These are phyloP conservation scores for Haliclystus octoradiatus DNA, from an alignment of 30 jellyfish, hydroid and myxozoan genomes.

Conservation along the genomic window DNA sequence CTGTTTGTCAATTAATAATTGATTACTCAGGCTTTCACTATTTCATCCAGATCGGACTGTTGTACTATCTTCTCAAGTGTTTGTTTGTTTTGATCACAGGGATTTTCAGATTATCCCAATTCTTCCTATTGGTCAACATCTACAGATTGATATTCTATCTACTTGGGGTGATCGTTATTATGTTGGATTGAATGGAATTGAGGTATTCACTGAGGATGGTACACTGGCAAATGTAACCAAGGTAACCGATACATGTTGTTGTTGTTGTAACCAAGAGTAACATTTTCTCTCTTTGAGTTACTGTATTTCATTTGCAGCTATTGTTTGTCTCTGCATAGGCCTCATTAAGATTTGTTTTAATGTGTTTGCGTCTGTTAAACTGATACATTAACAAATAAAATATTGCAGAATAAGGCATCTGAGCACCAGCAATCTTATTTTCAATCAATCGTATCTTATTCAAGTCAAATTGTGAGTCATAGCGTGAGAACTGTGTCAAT, in stretches of 20 bases:
- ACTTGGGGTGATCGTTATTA: constrained; percentile 97
- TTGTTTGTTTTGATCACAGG: background rate
- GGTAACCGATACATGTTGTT: constrained; percentile 7
- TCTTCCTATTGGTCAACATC: constrained; percentile 67
- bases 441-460: too few species aligned
- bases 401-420: too few species aligned
- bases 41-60: too few species aligned
- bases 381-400: too few species aligned
- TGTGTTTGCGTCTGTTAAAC: too few species aligned
- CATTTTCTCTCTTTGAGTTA: background rate
- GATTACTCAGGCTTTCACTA: too few species aligned
- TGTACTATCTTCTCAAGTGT: too few species aligned
- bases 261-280: background rate
- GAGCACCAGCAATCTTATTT: too few species aligned
- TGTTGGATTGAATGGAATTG: constrained; percentile 94
- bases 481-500: too few species aligned
- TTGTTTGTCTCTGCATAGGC: background rate
- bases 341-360: too few species aligned
- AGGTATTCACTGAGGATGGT: constrained; percentile 66
- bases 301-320: background rate
- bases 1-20: too few species aligned
- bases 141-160: constrained; percentile 45
- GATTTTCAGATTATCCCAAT: constrained; percentile 31
- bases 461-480: too few species aligned
- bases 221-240: constrained; percentile 37